Evolutionary conservation across 2,888 invertebrate species (phyloP).

Genomic region (Habrosyne pyritoides): DNA sequence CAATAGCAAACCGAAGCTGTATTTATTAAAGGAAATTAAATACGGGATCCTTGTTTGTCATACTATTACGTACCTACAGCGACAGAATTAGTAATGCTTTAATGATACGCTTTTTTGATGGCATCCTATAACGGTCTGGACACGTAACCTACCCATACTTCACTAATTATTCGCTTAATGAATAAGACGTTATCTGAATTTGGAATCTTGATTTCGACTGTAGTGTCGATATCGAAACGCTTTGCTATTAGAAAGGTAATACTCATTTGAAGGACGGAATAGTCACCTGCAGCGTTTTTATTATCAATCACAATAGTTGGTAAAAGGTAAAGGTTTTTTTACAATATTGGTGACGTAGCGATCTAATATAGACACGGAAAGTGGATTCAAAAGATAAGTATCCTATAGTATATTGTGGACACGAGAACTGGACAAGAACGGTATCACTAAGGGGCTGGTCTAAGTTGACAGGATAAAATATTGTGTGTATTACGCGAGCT

Average conservation of each 20-base stretch:
- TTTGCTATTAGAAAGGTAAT: conserved; percentile 50
- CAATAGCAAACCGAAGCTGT: no score
- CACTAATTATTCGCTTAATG: conserved; percentile 52
- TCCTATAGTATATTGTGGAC: conserved; percentile 60
- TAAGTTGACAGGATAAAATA: conserved; percentile 29
- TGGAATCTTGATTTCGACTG: conserved; percentile 46
- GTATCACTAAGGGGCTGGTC: conserved; percentile 59
- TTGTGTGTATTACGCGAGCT: neutral
- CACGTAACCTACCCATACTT: conserved; percentile 32
- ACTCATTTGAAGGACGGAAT: conserved; percentile 40
- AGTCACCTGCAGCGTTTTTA: conserved; percentile 34
- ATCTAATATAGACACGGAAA: conserved; percentile 57
- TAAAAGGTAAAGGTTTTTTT: conserved; percentile 37
- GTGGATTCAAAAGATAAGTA: conserved; percentile 35
- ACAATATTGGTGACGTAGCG: conserved; percentile 34
- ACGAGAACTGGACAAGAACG: conserved; percentile 65
- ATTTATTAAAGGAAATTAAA: no score
- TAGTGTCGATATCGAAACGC: conserved; percentile 30
- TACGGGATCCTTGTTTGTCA: neutral
- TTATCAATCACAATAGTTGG: conserved; percentile 36
- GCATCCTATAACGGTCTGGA: conserved; percentile 25
- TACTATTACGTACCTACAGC: neutral
- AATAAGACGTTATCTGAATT: conserved; percentile 49
- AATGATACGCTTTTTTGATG: conserved; percentile 6
- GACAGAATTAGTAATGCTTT: neutral